These are phyloP conservation scores for Hypanus sabinus DNA, from an alignment of 2,113 vertebrate genomes.

Conservation along the genomic window DNA sequence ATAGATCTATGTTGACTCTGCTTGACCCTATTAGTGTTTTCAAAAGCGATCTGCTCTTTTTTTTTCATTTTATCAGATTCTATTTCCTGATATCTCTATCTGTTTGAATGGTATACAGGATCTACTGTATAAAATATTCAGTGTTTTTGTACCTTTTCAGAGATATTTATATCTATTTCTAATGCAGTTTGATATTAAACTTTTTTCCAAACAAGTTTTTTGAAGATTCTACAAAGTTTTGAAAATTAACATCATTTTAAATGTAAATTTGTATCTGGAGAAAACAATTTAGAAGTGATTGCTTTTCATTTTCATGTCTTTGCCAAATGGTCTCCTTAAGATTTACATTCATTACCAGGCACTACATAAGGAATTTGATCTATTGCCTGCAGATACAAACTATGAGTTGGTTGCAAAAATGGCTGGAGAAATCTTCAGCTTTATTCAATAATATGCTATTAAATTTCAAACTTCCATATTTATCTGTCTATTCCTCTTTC, in stretches of 20 bases:
- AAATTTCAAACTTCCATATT: not conserved
- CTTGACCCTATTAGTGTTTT: too few species aligned
- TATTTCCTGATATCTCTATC: not conserved
- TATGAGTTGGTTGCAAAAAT: too few species aligned
- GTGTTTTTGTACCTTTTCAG: not conserved
- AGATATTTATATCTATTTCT: not conserved
- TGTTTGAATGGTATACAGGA: not conserved
- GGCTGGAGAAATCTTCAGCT: not conserved
- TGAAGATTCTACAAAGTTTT: not conserved
- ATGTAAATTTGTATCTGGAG: not conserved
- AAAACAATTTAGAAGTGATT: not conserved
- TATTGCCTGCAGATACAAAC: not conserved
- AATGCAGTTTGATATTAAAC: too few species aligned
- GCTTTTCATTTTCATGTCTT: not conserved
- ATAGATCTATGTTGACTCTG: too few species aligned
- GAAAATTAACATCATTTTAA: not conserved
- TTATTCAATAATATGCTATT: not conserved
- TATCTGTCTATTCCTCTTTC: not conserved
- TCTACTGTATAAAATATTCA: not conserved
- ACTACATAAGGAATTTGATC: not conserved
- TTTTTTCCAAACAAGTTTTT: too few species aligned
- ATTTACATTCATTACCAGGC: not conserved
- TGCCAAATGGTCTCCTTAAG: not conserved
- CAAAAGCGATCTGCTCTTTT: too few species aligned
- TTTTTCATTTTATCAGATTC: too few species aligned